Conservation (phyloP, 1,140 invertebrate genomes). For the Drosophila subpulchrella region DNA sequence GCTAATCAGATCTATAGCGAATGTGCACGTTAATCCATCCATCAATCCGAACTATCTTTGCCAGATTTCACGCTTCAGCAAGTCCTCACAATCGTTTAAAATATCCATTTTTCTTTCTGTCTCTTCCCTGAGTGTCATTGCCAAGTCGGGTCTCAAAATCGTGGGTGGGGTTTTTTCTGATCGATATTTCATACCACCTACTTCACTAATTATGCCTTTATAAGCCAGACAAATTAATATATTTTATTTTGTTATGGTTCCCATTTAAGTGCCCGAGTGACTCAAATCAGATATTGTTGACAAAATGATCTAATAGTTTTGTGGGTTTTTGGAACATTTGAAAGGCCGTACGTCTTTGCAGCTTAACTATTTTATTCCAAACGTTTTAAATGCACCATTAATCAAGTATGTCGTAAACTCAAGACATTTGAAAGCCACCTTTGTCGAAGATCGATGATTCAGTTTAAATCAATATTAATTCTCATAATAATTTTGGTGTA, state of each 20-base stretch:
- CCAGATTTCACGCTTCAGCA: conserved; percentile 60
- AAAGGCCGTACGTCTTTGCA: conserved; percentile 22
- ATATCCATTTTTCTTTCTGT: conserved; percentile 36
- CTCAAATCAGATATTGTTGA: conserved; percentile 25
- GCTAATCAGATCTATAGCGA: conserved; percentile 72
- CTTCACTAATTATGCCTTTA: conserved; percentile 70
- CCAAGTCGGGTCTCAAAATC: conserved; percentile 24
- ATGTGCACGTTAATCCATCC: conserved; percentile 49
- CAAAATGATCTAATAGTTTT: conserved; percentile 53
- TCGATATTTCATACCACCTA: conserved; percentile 25
- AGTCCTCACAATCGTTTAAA: conserved; percentile 51
- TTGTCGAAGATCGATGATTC: conserved; percentile 5
- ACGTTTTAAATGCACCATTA: conserved; percentile 34
- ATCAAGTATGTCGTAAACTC: conserved; percentile 16
- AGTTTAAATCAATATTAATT: conserved; percentile 6
- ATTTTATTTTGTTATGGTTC: conserved; percentile 54
- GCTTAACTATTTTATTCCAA: conserved; percentile 19
- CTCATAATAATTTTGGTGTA: background rate
- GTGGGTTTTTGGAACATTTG: conserved; percentile 27
- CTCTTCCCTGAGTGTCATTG: conserved; percentile 45
- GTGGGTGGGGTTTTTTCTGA: conserved; percentile 38
- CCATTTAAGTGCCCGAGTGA: conserved; percentile 37
- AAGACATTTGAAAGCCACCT: conserved; percentile 19
- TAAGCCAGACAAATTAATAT: conserved; percentile 50
- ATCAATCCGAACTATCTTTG: conserved; percentile 51